A percentile compares a stretch with the other conserved stretches of the same genome.
Evolutionary conservation across 2,113 vertebrate genomes (phyloP).

Genomic region (Mola mola): DNA sequence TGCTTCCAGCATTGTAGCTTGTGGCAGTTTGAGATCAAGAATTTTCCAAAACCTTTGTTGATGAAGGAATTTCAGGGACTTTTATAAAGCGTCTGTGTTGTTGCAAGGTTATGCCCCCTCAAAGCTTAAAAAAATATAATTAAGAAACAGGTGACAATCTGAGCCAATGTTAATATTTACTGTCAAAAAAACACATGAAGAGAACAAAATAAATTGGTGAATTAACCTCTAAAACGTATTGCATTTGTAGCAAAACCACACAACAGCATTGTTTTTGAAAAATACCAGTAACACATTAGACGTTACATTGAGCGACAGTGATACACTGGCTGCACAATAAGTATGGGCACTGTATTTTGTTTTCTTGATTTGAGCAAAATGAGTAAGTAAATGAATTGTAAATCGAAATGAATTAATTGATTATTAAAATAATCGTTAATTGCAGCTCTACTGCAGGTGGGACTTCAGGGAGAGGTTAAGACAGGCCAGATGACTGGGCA

Average conservation of each 20-base stretch:
- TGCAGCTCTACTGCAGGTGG: too few relatives aligned
- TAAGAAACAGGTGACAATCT: too few relatives aligned
- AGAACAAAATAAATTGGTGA: not conserved
- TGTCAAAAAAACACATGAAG: not conserved
- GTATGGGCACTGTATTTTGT: too few relatives aligned
- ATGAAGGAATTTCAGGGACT: conserved; percentile 10
- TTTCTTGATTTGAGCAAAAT: too few relatives aligned
- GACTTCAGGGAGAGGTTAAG: too few relatives aligned
- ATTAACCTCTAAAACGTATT: not conserved
- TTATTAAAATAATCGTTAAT: too few relatives aligned
- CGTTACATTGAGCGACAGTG: not conserved
- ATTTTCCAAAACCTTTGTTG: conserved; percentile 13
- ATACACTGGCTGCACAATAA: not conserved
- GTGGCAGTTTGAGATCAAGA: conserved; percentile 19
- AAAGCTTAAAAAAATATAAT: too few relatives aligned
- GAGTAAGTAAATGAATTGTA: too few relatives aligned
- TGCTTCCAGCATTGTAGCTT: conserved; percentile 7
- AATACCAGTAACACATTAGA: not conserved
- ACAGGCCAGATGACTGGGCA: too few relatives aligned
- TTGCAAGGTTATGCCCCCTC: not conserved
- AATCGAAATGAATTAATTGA: too few relatives aligned
- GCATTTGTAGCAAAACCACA: not conserved
- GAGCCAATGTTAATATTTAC: not conserved
- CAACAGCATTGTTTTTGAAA: conserved; percentile 1
- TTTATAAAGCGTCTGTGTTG: not conserved